Evolutionary conservation across 2,797 vertebrate species (phyloP), one percentile per base, ranked within the genome.

Genomic region (Hephaestus fuliginosus): DNA sequence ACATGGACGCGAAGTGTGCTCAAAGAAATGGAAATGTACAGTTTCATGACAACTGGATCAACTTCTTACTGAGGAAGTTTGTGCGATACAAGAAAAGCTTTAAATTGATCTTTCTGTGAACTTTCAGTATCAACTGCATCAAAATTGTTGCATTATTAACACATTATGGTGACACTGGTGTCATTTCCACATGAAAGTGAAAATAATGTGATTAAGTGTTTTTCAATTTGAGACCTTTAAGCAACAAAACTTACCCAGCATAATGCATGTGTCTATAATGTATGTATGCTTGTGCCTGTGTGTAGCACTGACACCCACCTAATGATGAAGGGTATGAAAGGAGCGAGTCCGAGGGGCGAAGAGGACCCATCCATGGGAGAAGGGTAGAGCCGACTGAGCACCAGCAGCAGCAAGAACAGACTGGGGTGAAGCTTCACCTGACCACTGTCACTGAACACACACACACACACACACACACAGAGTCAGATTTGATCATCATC

Each of bases 351-450:
- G 90, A 99, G 96, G 0, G 97, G 93, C 12, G 97, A 97, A 2
- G 90, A 94, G 0, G 96, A 95, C 57, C 97, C 97, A 6, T 99
- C 98, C 98, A 99, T 98, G 0, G 98, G 98, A 65, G 98, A 99
- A 0, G 97, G 98, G 94, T 98, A 99, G 62, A 99, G 96, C 39
- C 96, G 96, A 66, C 97, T 97, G 91, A 98, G 94, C 63, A 99
- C 96, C 92, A 99, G 91, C 77, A 99, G 96, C 72, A 99, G 90
- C 82, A 99, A 92, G 86, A 98, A 99, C 77, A 99, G 93, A 87
- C 96, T 97, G 70, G 98, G 97, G 74, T 98, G 97, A 51, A 96
- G 96, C 88, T 96, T 97, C 65, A 96, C 91, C 43, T 93, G 93
- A 17, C 96, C 96, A 1, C 94, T 95, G 84, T 94, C 92, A 88